Conservation (phyloP, 2,113 vertebrate species). For the Otolemur garnettii region DNA sequence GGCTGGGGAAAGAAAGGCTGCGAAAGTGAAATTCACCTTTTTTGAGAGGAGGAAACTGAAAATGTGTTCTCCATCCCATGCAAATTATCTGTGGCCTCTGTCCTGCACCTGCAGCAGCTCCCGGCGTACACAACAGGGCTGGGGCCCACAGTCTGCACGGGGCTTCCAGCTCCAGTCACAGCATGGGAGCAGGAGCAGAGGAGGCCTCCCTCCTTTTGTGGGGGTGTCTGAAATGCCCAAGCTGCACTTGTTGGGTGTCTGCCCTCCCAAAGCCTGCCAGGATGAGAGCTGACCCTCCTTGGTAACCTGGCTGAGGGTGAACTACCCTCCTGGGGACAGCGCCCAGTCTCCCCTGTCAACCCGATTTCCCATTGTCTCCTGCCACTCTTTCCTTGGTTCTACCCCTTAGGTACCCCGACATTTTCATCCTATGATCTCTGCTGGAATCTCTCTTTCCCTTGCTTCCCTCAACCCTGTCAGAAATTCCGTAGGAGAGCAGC, state of each 20-base stretch:
- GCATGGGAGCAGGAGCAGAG: not conserved
- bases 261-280: not conserved
- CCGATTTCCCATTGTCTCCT: not conserved
- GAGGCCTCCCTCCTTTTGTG: not conserved
- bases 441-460: not conserved
- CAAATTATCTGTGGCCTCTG: conserved; percentile 65
- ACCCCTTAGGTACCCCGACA: not conserved
- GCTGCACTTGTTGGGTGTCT: not conserved
- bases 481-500: not conserved
- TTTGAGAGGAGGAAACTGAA: conserved; percentile 67
- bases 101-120: conserved; percentile 64
- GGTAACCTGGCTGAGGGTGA: not conserved
- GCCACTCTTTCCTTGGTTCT: not conserved
- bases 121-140: not conserved
- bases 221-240: not conserved
- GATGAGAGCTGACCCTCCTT: not conserved
- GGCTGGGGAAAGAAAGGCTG: conserved; percentile 38
- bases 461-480: not conserved
- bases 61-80: conserved; percentile 69
- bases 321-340: not conserved
- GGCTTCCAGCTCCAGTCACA: not conserved
- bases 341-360: no score
- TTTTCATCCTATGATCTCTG: not conserved
- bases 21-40: conserved; percentile 73
- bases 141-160: not conserved